Conservation (phyloP, 2,113 vertebrate species). For the Sigmodon hispidus region DNA sequence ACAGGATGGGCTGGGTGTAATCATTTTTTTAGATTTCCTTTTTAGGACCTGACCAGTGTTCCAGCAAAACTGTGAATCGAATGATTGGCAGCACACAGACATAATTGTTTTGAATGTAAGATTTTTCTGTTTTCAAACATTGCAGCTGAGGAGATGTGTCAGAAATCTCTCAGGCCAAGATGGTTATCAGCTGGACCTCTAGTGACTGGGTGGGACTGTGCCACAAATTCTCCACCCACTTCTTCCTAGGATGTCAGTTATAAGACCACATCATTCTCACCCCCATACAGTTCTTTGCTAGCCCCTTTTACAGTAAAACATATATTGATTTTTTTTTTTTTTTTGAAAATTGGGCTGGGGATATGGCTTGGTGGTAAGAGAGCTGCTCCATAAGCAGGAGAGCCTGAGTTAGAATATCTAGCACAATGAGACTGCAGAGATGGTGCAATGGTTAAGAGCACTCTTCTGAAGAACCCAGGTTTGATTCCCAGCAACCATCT, state of each 20-base stretch:
- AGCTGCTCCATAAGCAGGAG: neutral
- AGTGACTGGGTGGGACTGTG: neutral
- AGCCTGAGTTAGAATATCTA: neutral
- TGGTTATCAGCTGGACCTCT: neutral
- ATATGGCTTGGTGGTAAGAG: neutral
- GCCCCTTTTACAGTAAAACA: neutral
- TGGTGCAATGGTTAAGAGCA: neutral
- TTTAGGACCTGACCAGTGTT: neutral
- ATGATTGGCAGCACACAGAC: neutral
- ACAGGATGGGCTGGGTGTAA: neutral
- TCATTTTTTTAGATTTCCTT: neutral
- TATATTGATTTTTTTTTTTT: neutral
- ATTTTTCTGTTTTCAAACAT: constrained; percentile 6
- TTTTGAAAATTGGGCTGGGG: neutral
- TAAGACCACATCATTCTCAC: neutral
- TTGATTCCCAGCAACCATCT: neutral
- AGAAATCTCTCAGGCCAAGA: constrained; percentile 14
- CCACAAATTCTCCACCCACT: no score
- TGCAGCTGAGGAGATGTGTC: neutral
- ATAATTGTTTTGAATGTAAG: constrained; percentile 33
- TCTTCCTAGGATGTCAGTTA: neutral
- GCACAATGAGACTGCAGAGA: neutral
- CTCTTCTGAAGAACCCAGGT: neutral
- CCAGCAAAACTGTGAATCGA: neutral
- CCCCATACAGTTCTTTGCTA: neutral